phyloP scores from a whole-genome alignment of 2,888 invertebrate species.

The Kuschelorhynchus macadamiae region DNA sequence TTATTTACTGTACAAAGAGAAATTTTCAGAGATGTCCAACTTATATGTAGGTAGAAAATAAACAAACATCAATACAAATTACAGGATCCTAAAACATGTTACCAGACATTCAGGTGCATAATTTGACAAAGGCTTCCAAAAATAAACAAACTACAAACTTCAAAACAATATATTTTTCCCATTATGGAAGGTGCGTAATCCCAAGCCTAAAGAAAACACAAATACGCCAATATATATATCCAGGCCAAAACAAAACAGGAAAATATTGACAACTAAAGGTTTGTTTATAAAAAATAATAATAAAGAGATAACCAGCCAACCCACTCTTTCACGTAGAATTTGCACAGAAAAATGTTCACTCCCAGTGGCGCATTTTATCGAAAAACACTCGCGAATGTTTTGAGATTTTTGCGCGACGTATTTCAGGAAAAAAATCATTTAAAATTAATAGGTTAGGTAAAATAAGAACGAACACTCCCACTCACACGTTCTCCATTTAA shows the following conservation, averaged over 20 bases:
- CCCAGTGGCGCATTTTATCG: not conserved
- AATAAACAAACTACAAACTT: too few species aligned
- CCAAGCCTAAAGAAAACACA: not conserved
- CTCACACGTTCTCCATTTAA: conserved; percentile 58
- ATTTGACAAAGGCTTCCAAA: too few species aligned
- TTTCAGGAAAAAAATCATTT: conserved; percentile 52
- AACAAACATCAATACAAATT: too few species aligned
- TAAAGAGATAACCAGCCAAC: conserved; percentile 23
- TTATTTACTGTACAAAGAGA: too few species aligned
- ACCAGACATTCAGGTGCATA: too few species aligned
- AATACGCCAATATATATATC: conserved; percentile 7
- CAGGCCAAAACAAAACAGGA: conserved; percentile 27
- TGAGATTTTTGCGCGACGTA: conserved; percentile 45
- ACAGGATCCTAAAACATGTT: too few species aligned
- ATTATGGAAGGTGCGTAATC: too few species aligned
- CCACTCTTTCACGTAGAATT: not conserved
- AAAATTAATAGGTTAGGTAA: conserved; percentile 63
- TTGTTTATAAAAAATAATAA: conserved; percentile 50
- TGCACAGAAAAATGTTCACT: conserved; percentile 23
- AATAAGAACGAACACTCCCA: conserved; percentile 62
- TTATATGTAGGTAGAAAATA: too few species aligned
- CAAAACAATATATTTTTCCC: not conserved
- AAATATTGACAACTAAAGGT: conserved; percentile 47
- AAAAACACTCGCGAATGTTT: conserved; percentile 12
- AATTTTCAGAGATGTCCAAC: too few species aligned